Evolutionary conservation across 2,888 invertebrate genomes (phyloP).

Genomic region (Drosophila nigritarsus): DNA sequence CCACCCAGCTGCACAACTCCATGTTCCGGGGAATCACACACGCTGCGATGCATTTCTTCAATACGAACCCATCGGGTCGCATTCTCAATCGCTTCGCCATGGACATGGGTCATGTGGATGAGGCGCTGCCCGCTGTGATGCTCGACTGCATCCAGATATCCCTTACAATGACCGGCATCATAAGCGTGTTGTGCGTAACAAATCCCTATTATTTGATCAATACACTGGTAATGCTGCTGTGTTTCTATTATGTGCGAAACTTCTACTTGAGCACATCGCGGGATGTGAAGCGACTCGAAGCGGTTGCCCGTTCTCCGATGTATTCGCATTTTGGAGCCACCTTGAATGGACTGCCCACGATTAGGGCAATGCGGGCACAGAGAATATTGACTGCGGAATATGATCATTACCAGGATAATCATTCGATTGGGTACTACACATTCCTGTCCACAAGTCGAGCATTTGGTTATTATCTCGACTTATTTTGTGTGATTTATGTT

Average conservation of each 20-base stretch:
- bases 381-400: slow-evolving; percentile 91
- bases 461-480: slow-evolving; percentile 96
- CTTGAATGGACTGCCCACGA: slow-evolving; percentile 95
- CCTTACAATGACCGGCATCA: slow-evolving; percentile 91
- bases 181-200: slow-evolving; percentile 90
- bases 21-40: slow-evolving; percentile 93
- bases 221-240: slow-evolving; percentile 88
- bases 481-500: slow-evolving; percentile 94
- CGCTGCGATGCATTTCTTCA: slow-evolving; percentile 94
- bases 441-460: slow-evolving; percentile 96
- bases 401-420: slow-evolving; percentile 92
- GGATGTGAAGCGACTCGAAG: slow-evolving; percentile 92
- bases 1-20: slow-evolving; percentile 90
- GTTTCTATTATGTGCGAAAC: slow-evolving; percentile 90
- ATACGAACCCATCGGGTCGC: slow-evolving; percentile 92
- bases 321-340: slow-evolving; percentile 96
- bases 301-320: slow-evolving; percentile 95
- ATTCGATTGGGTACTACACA: slow-evolving; percentile 96
- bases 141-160: slow-evolving; percentile 89
- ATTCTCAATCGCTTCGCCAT: slow-evolving; percentile 95
- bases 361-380: slow-evolving; percentile 94
- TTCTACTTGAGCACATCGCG: slow-evolving; percentile 93
- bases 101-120: slow-evolving; percentile 89
- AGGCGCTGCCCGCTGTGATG: slow-evolving; percentile 83
- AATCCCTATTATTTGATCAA: slow-evolving; percentile 91